A percentile compares a stretch with the other conserved stretches of the same genome.
Evolutionary conservation across 2,888 invertebrate species (phyloP).

Genomic region (Clostera curtula): DNA sequence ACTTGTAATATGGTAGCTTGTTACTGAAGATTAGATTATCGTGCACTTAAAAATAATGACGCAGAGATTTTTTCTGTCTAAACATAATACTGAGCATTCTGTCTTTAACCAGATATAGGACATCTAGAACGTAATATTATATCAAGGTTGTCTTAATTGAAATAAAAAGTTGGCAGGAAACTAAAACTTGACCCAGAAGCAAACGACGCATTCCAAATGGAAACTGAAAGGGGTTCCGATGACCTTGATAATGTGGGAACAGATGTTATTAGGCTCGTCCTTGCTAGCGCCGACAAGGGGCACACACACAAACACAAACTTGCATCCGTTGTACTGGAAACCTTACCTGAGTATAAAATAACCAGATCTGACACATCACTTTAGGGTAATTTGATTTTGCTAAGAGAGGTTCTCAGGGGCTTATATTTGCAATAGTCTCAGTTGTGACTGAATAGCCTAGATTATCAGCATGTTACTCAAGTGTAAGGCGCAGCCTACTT

Average conservation of each 20-base stretch:
- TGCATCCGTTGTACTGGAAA: slow-evolving; percentile 45
- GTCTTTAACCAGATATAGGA: too few relatives aligned
- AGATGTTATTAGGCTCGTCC: slow-evolving; percentile 39
- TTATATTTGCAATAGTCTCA: too few relatives aligned
- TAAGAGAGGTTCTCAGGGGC: too few relatives aligned
- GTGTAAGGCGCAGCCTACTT: too few relatives aligned
- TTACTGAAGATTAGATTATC: slow-evolving; percentile 41
- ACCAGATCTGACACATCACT: too few relatives aligned
- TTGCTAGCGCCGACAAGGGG: slow-evolving; percentile 41
- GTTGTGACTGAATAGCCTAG: too few relatives aligned
- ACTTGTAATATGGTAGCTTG: slow-evolving; percentile 28
- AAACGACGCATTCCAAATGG: slow-evolving; percentile 12
- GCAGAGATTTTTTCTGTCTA: slow-evolving; percentile 14
- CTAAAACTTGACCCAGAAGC: slow-evolving; percentile 15
- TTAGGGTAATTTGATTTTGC: too few relatives aligned
- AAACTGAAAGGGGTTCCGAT: slow-evolving; percentile 24
- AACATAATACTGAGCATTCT: too few relatives aligned
- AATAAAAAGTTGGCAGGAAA: slow-evolving; percentile 5
- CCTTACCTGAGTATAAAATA: too few relatives aligned
- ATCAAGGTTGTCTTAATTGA: background rate
- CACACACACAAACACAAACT: slow-evolving; percentile 31
- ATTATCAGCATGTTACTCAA: too few relatives aligned
- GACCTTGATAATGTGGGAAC: slow-evolving; percentile 46
- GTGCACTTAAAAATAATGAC: slow-evolving; percentile 30
- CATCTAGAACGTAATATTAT: background rate